phyloP scores from a whole-genome alignment of 2,797 vertebrate species.

The Lepidocolaptes lacrymiger region DNA sequence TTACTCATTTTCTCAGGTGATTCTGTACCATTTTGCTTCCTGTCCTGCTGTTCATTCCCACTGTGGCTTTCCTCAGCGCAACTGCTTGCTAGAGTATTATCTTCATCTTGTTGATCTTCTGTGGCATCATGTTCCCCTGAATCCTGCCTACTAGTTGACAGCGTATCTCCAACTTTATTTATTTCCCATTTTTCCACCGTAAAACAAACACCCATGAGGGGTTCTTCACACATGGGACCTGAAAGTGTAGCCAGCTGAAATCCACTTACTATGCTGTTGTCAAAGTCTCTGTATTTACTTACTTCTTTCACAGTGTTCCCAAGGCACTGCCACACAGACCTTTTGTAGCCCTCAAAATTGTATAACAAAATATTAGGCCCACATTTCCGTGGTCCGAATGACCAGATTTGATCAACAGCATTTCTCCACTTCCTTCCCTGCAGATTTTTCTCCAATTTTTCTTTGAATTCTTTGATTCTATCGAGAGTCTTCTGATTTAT shows the following conservation, averaged over 20 bases:
- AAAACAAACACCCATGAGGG: constrained; percentile 97
- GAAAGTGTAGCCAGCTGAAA: constrained; percentile 93
- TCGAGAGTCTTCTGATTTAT: constrained; percentile 81
- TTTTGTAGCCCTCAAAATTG: constrained; percentile 81
- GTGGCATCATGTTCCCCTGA: background rate
- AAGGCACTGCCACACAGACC: constrained; percentile 89
- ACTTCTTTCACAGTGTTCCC: constrained; percentile 51
- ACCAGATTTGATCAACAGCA: constrained; percentile 88
- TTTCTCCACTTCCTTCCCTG: constrained; percentile 91
- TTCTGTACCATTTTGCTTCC: background rate
- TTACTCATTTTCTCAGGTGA: constrained; percentile 15
- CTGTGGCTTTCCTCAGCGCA: background rate
- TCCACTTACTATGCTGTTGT: constrained; percentile 94
- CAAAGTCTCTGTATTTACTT: constrained; percentile 80
- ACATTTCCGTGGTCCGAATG: constrained; percentile 93
- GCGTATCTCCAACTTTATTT: constrained; percentile 54
- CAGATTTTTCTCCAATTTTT: constrained; percentile 82
- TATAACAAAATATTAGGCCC: constrained; percentile 93
- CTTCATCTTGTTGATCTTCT: background rate
- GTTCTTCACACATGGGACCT: constrained; percentile 97
- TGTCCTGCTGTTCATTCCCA: background rate
- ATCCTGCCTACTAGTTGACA: constrained; percentile 43
- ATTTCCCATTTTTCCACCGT: constrained; percentile 89
- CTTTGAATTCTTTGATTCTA: constrained; percentile 83
- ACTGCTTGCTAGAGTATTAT: background rate